Base-by-base conservation (phyloP, 1,140 invertebrate species). In the Trichonephila clavipes region DNA sequence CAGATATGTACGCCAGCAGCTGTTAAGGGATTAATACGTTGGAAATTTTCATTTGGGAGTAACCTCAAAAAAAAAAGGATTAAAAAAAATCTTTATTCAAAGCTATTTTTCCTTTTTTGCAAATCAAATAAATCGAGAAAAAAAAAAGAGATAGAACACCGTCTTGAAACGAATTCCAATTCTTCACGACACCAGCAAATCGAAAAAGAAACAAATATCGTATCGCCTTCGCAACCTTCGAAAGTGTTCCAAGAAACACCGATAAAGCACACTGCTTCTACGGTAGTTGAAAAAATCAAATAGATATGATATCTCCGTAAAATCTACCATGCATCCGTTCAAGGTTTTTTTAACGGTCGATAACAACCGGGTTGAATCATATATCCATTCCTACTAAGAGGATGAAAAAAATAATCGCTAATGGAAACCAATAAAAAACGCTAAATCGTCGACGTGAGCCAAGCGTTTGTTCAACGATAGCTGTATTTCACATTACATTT, bases 361-460 rank as follows among this genome's bases (percentile, higher is more conserved):
- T 77, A 77, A 77, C 34, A 19, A 77, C 34, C 72, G 72, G 72
- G 24, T 77, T 34, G 28, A 77, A 28, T 77, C 69, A 77, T 24
- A 77, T 28, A 51, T 28, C 69, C 28, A 66, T 18, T 6, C 69
- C 12, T 77, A 19, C 8, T 12, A 40, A 34, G 24, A 34, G 10
- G 66, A 16, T 3, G 24, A 24, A 21, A 69, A 24, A 69, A 69
- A 72, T 24, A 28, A 72, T 24, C 12, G 5, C 2, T 5, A 28
- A 0, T 14, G 16, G 69, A 72, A 72, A 16, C n/a, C 69, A 34
- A 72, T 72, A 72, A 72, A 72, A 34, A 72, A 34, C 4, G 28
- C 1, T 6, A 77, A 40, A 28, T 34, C 72, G 72, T 14, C 72
- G 72, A 28, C 72, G 34, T 77, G 72, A 40, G 28, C 16, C 28